Conservation (phyloP, 2,888 invertebrate species). For the Drosophila stalkeri region DNA sequence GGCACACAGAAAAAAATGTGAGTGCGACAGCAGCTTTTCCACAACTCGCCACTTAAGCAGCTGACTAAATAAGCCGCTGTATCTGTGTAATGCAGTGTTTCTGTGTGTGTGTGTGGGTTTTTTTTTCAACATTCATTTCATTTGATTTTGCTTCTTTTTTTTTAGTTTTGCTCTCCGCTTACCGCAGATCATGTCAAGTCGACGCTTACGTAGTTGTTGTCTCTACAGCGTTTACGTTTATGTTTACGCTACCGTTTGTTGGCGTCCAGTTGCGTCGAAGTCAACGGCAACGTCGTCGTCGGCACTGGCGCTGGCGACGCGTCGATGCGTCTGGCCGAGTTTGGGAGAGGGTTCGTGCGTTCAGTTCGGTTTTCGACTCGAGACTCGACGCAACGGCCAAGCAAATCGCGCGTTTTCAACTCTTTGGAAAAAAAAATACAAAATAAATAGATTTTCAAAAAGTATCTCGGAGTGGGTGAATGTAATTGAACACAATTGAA, state of each 20-base stretch:
- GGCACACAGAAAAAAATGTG: too few relatives aligned
- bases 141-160: slow-evolving; percentile 9
- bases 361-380: slow-evolving; percentile 76
- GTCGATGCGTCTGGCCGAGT: slow-evolving; percentile 48
- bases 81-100: not conserved
- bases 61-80: not conserved
- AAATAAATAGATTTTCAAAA: slow-evolving; percentile 35
- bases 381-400: slow-evolving; percentile 52
- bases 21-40: not conserved
- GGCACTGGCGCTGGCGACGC: slow-evolving; percentile 31
- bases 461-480: slow-evolving; percentile 42
- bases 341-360: slow-evolving; percentile 37
- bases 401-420: slow-evolving; percentile 37
- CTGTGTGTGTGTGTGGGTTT: slow-evolving; percentile 1
- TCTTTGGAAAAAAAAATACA: slow-evolving; percentile 13
- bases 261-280: slow-evolving; percentile 37
- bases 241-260: slow-evolving; percentile 24
- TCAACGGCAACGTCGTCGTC: slow-evolving; percentile 28
- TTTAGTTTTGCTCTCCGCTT: slow-evolving; percentile 29
- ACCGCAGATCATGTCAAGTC: slow-evolving; percentile 34
- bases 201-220: slow-evolving; percentile 13
- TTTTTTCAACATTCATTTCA: slow-evolving; percentile 6
- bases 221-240: slow-evolving; percentile 15
- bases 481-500: slow-evolving; percentile 21
- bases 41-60: not conserved